phyloP scores from a whole-genome alignment of 1,140 invertebrate species.

The Papilio glaucus region DNA sequence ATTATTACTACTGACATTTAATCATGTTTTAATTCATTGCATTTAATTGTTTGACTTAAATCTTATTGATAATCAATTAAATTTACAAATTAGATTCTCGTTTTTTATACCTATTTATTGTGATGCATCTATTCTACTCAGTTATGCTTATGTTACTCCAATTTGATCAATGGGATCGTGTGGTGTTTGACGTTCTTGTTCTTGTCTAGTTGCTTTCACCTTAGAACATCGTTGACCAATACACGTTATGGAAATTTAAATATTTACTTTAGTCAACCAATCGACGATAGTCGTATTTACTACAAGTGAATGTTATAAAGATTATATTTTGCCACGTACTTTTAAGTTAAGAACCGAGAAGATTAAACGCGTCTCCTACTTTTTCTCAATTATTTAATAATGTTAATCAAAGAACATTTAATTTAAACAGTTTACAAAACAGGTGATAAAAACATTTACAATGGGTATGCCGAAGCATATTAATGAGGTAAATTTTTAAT shows the following conservation, averaged over 20 bases:
- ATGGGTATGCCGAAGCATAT: conserved; percentile 62
- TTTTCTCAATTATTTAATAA: background rate
- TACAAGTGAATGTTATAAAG: background rate
- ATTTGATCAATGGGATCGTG: background rate
- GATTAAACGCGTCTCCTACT: background rate
- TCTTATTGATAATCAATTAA: too few relatives aligned
- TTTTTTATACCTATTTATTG: too few relatives aligned
- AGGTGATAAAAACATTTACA: conserved; percentile 36
- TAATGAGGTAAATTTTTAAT: conserved; percentile 46
- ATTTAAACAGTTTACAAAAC: too few relatives aligned
- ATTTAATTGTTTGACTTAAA: too few relatives aligned
- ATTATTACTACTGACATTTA: too few relatives aligned
- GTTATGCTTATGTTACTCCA: conserved; percentile 33
- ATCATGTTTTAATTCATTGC: too few relatives aligned
- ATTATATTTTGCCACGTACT: conserved; percentile 20
- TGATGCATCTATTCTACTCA: background rate
- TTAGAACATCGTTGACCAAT: conserved; percentile 21
- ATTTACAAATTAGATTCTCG: too few relatives aligned
- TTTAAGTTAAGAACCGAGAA: background rate
- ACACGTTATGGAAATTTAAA: conserved; percentile 24
- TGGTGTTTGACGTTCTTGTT: too few relatives aligned
- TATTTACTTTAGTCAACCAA: conserved; percentile 23
- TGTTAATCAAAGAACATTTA: conserved; percentile 15
- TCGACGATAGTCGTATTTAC: background rate
- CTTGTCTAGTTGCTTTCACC: conserved; percentile 29